Evolutionary conservation across 2,113 vertebrate species (phyloP).

Genomic region (human): GRCh38 chr19:49560501-49561000

Average conservation of each 20-base stretch:
- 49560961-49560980: neutral
- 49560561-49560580: rapidly evolving
- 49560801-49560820: neutral
- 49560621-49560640: conserved; percentile 96
- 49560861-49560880: neutral
- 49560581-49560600: rapidly evolving
- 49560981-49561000: neutral
- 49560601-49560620: conserved; percentile 19
- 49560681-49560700: conserved; percentile 89
- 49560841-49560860: neutral
- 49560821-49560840: rapidly evolving
- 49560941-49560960: neutral
- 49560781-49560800: neutral
- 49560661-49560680: conserved; percentile 94
- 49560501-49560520: rapidly evolving
- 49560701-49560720: neutral
- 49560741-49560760: neutral
- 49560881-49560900: neutral
- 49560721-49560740: neutral
- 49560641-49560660: conserved; percentile 95
- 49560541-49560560: neutral
- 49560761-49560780: neutral
- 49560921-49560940: neutral
- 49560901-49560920: neutral
- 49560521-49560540: neutral